Percentiles rank a stretch among this genome's conserved stretches.
Conservation (phyloP, 2,888 invertebrate species). For the Acronicta aceris region DNA sequence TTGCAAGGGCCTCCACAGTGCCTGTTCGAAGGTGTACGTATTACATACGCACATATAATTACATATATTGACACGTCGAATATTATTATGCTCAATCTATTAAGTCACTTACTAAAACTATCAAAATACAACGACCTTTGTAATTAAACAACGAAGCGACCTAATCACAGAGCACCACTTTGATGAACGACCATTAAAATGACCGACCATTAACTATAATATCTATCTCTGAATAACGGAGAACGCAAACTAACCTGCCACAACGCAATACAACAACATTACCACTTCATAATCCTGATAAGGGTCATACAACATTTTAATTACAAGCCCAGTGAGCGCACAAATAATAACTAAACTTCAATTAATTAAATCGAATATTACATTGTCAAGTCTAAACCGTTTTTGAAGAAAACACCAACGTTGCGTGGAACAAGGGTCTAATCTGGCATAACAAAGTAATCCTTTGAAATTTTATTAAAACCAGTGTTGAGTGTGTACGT, state of each 20-base stretch:
- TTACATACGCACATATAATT: no score
- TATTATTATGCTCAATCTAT: no score
- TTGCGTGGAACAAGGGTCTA: conserved; percentile 16
- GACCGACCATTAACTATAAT: conserved; percentile 2
- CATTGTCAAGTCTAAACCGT: conserved; percentile 14
- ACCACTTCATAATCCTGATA: conserved; percentile 43
- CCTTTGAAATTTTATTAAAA: conserved; percentile 54
- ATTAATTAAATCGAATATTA: conserved; percentile 19
- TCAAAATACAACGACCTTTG: neutral
- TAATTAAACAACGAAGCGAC: conserved; percentile 13
- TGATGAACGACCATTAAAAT: conserved; percentile 1
- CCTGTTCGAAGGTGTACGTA: no score
- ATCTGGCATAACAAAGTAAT: conserved; percentile 35
- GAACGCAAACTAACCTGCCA: conserved; percentile 12
- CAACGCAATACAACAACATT: conserved; percentile 16
- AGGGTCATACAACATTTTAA: conserved; percentile 64
- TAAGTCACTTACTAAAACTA: neutral
- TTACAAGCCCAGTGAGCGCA: conserved; percentile 36
- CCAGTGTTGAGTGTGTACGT: conserved; percentile 23
- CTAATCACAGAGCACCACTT: conserved; percentile 14
- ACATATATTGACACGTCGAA: no score
- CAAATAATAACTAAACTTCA: conserved; percentile 31
- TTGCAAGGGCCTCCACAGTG: no score
- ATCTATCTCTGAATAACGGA: conserved; percentile 11
- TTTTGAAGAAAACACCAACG: conserved; percentile 16